Evolutionary conservation across 2,888 invertebrate species (phyloP).

Genomic region (Darwinula stevensoni): DNA sequence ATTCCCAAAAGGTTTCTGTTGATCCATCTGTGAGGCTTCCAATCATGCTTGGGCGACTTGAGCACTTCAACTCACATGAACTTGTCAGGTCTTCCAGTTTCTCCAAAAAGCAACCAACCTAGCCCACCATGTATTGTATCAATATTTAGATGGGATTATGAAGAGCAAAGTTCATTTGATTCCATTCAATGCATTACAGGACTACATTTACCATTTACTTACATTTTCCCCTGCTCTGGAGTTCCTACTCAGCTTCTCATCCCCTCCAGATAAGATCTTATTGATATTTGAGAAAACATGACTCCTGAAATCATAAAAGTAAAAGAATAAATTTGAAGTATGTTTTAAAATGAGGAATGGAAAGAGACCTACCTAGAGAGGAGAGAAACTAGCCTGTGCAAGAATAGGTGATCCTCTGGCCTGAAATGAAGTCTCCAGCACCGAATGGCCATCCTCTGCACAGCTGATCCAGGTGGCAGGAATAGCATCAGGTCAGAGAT

Average conservation of each 20-base stretch:
- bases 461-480: constrained; percentile 52
- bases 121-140: too few relatives aligned
- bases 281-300: constrained; percentile 89
- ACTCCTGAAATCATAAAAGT: constrained; percentile 25
- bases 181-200: too few relatives aligned
- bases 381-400: constrained; percentile 33
- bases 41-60: constrained; percentile 78
- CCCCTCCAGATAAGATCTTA: constrained; percentile 70
- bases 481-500: constrained; percentile 71
- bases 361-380: too few relatives aligned
- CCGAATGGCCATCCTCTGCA: constrained; percentile 67
- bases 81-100: constrained; percentile 39
- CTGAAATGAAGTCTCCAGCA: constrained; percentile 78
- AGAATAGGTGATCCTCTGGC: constrained; percentile 59
- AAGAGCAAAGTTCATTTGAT: too few relatives aligned
- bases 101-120: constrained; percentile 27
- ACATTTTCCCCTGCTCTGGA: background rate
- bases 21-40: constrained; percentile 71
- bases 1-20: constrained; percentile 97
- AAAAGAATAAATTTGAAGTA: constrained; percentile 1
- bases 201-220: background rate
- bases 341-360: constrained; percentile 3
- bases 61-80: constrained; percentile 49
- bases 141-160: too few relatives aligned
- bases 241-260: constrained; percentile 29